Percentiles rank a stretch among this genome's conserved stretches.
phyloP scores from a whole-genome alignment of 2,113 vertebrate species.

The Capreolus pygargus region DNA sequence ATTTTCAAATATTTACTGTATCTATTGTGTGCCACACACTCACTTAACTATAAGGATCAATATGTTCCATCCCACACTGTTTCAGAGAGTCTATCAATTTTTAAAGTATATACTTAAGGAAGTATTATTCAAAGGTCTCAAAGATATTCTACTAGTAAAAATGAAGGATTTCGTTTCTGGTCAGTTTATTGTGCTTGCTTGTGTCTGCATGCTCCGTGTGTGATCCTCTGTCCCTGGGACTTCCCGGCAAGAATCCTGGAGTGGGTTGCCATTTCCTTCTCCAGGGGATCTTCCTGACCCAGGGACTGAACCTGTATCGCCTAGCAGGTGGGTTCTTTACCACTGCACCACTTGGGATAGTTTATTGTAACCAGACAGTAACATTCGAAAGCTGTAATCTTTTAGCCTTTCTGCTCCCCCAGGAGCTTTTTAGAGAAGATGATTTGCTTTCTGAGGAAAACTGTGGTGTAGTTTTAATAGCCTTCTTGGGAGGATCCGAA shows the following conservation, averaged over 20 bases:
- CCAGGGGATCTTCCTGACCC: neutral
- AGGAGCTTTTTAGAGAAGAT: neutral
- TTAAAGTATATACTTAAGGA: neutral
- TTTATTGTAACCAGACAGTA: neutral
- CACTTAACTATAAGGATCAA: neutral
- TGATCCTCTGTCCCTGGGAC: neutral
- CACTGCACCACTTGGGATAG: neutral
- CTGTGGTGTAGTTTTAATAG: neutral
- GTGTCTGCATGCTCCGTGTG: neutral
- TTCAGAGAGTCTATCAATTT: neutral
- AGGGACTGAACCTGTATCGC: accelerated
- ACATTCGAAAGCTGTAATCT: neutral
- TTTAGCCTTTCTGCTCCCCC: neutral
- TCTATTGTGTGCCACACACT: neutral
- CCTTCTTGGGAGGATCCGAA: neutral
- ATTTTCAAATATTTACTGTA: neutral
- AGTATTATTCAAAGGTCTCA: neutral
- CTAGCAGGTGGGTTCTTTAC: neutral
- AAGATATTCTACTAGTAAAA: neutral
- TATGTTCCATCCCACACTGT: neutral
- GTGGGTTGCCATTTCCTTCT: neutral
- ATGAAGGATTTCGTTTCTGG: neutral
- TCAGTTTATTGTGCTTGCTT: neutral
- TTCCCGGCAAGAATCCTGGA: neutral
- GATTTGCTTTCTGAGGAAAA: constrained; percentile 31